phyloP scores from a whole-genome alignment of 2,888 invertebrate genomes.

The Maniola hyperantus region DNA sequence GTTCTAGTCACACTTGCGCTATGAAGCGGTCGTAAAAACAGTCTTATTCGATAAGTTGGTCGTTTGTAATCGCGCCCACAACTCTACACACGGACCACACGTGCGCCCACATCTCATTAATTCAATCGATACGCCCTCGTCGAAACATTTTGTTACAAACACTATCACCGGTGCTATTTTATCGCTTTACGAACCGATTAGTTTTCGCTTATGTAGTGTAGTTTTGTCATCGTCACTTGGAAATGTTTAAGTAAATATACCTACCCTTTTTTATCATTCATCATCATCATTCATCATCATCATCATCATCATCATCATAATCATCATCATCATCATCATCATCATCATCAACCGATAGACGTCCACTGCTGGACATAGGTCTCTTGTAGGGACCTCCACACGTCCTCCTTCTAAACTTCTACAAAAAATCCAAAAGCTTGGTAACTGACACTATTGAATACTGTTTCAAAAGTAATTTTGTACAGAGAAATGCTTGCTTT shows the following conservation, averaged over 20 bases:
- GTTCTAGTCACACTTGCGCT: constrained; percentile 56
- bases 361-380: too few species aligned
- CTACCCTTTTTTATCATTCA: too few species aligned
- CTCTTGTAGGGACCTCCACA: too few species aligned
- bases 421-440: too few species aligned
- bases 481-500: background rate
- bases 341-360: too few species aligned
- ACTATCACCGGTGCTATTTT: constrained; percentile 59
- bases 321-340: too few species aligned
- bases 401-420: too few species aligned
- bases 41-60: constrained; percentile 61
- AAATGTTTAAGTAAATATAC: background rate
- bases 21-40: constrained; percentile 63
- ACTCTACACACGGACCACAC: constrained; percentile 74
- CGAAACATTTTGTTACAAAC: constrained; percentile 70
- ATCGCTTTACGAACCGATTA: constrained; percentile 59
- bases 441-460: too few species aligned
- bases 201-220: constrained; percentile 49
- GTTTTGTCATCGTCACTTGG: constrained; percentile 9
- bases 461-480: background rate
- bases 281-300: too few species aligned
- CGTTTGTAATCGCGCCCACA: constrained; percentile 64
- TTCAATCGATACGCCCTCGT: constrained; percentile 76
- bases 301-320: too few species aligned
- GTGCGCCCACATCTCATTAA: constrained; percentile 79